Conservation (phyloP, 2,113 vertebrate species). For the Aphyosemion australe region DNA sequence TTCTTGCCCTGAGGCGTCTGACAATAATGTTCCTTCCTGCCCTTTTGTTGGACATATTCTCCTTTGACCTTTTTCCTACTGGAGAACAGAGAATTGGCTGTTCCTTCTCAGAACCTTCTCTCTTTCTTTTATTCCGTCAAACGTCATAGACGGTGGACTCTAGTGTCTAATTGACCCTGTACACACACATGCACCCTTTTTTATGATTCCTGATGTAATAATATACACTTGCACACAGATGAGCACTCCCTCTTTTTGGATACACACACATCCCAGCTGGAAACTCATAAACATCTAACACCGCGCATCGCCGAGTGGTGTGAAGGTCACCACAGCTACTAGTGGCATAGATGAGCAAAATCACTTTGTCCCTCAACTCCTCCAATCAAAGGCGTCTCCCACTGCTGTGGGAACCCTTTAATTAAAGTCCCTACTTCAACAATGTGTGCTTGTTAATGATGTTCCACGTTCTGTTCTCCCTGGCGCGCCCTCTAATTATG, state of each 20-base stretch:
- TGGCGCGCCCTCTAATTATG: constrained; percentile 63
- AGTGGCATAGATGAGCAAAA: constrained; percentile 52
- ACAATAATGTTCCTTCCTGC: constrained; percentile 27
- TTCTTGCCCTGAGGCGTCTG: constrained; percentile 16
- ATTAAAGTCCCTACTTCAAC: constrained; percentile 73
- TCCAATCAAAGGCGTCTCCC: constrained; percentile 58
- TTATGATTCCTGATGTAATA: constrained; percentile 17
- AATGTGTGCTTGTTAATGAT: constrained; percentile 76
- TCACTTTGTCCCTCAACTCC: constrained; percentile 54
- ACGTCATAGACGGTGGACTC: constrained; percentile 14
- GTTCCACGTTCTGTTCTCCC: constrained; percentile 66
- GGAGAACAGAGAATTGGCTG: constrained; percentile 31
- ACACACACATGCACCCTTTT: background rate
- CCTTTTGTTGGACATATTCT: constrained; percentile 46
- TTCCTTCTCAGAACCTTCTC: constrained; percentile 22
- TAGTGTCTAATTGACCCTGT: constrained; percentile 36
- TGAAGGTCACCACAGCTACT: constrained; percentile 67
- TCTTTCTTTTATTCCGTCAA: constrained; percentile 15
- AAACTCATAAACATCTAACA: background rate
- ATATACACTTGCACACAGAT: background rate
- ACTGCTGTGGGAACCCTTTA: constrained; percentile 63
- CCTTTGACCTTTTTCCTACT: constrained; percentile 53
- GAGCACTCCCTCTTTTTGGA: background rate
- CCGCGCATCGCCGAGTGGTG: constrained; percentile 17
- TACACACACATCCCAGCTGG: no score